phyloP scores from a whole-genome alignment of 2,888 invertebrate genomes.

The Euzophera pinguis region DNA sequence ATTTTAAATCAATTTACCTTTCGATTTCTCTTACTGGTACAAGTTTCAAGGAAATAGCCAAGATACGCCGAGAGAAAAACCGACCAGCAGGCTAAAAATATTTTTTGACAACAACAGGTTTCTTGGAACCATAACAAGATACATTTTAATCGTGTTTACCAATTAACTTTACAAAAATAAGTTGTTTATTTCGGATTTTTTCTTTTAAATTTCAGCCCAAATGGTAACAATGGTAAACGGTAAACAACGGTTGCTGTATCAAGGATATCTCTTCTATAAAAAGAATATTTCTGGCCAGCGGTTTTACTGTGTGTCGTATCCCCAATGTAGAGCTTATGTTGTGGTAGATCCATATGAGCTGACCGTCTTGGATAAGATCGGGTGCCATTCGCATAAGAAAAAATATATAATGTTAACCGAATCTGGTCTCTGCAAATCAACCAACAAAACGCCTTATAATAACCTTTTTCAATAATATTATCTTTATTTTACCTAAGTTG shows the following conservation, averaged over 20 bases:
- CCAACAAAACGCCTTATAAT: no score
- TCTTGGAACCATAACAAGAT: no score
- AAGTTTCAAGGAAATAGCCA: no score
- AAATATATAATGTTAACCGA: neutral
- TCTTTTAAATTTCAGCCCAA: conserved; percentile 12
- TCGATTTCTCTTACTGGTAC: no score
- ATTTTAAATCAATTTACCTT: no score
- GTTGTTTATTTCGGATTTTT: neutral
- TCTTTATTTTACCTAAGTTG: no score
- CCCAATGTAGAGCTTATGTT: neutral
- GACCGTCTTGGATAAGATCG: neutral
- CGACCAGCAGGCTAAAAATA: no score
- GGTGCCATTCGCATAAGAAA: neutral
- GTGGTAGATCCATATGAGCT: neutral
- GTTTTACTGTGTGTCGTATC: neutral
- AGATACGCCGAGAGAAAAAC: no score
- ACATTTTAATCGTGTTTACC: no score
- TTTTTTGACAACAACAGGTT: no score
- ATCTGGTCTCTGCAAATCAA: neutral
- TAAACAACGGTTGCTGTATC: conserved; percentile 17
- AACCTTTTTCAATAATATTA: no score
- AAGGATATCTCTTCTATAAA: conserved; percentile 31
- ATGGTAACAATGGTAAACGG: conserved; percentile 12
- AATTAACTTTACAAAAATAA: no score
- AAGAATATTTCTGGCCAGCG: conserved; percentile 24